Conservation (phyloP, 2,888 invertebrate species). For the Tridacna gigas region DNA sequence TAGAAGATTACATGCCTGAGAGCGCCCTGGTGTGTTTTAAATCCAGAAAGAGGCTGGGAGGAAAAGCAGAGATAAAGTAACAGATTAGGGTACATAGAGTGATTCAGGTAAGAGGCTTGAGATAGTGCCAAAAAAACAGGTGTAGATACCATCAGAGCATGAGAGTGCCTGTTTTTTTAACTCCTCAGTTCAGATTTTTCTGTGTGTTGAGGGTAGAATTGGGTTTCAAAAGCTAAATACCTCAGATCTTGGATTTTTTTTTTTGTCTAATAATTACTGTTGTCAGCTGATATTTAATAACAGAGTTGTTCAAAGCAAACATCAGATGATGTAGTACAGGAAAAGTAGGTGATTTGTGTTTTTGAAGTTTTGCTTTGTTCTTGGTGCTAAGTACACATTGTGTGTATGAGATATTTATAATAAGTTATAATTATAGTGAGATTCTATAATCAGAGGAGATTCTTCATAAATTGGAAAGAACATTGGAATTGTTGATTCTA, state of each 20-base stretch:
- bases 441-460: neutral
- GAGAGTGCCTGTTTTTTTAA: neutral
- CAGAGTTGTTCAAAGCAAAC: neutral
- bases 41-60: constrained; percentile 1
- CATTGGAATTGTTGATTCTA: neutral
- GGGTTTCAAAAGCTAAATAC: neutral
- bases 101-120: constrained; percentile 23
- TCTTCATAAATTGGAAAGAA: neutral
- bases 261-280: neutral
- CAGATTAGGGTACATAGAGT: constrained; percentile 16
- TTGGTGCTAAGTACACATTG: neutral
- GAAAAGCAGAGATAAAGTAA: constrained; percentile 7
- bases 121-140: constrained; percentile 21
- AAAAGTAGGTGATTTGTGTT: neutral
- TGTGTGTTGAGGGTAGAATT: neutral
- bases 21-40: neutral
- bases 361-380: neutral
- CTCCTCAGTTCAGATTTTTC: neutral
- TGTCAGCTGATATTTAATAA: neutral
- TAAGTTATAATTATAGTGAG: neutral
- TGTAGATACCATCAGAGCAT: constrained; percentile 9
- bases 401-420: neutral
- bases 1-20: constrained; percentile 7
- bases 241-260: neutral
- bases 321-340: too few species aligned